Evolutionary conservation across 2,888 invertebrate species (phyloP), one percentile per base, ranked within the genome.

Genomic region (Melinopterus prodromus): DNA sequence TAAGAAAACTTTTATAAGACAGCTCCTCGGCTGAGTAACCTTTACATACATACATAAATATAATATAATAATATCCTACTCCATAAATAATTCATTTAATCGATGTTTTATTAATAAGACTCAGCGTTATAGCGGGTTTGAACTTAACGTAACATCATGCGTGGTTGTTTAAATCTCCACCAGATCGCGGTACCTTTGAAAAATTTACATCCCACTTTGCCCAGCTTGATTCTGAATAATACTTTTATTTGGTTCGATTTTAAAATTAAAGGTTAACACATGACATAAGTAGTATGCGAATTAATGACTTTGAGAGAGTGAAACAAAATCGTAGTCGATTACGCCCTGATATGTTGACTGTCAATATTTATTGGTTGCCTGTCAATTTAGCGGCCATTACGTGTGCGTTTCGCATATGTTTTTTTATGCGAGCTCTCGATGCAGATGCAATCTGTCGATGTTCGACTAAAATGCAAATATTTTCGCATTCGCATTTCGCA

Each of bases 41-140:
- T 53, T 53, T 53, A 53, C 53, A 53, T 53, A 53, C 53, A 53
- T 53, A 53, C 53, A 53, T 53, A 53, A 53, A 53, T 53, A 53
- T 53, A 53, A 53, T 53, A 53, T 53, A 53, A 53, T 53, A 53
- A 53, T 53, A 53, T 53, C 53, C 53, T 3, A 53, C 53, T 53
- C 53, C 53, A 53, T 53, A 53, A 53, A 53, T 53, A 53, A 53
- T 53, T 53, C 53, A 53, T 53, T 53, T 9, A 53, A 53, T 53
- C 53, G 53, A 53, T 53, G 53, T 53, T 53, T 53, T 53, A 53
- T 53, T 53, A 53, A 53, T 53, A 53, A 53, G 53, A 6, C 1
- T 53, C 26, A 26, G 26, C 26, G 26, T 26, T 53, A 53, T 53
- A 7, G 53, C 53, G 53, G 53, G 5, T 53, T 53, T 53, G 1